Base-by-base conservation (phyloP, 1,140 invertebrate genomes). In the Musca domestica region DNA sequence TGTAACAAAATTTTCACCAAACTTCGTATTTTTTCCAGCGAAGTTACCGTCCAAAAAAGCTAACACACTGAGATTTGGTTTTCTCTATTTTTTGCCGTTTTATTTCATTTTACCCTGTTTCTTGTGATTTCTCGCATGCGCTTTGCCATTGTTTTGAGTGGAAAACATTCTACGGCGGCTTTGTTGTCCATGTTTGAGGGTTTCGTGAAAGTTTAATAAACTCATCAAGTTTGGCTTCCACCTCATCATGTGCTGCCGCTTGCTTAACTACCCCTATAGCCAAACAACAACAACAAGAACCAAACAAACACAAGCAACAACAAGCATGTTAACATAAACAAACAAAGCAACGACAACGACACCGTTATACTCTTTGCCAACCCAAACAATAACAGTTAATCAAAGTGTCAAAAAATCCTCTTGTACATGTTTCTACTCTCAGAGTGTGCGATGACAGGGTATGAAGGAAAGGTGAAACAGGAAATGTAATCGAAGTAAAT, bases 151-250 rank as follows among this genome's bases (percentile, higher is more conserved):
- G 56, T 61, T 61, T 61, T 61, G 56, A 61, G 56, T 61, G 25
- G 19, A 41, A 61, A 61, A 41, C 27, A 30, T 61, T 61, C 27
- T 61, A 27, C 56, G 27, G 56, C 27, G 23, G n/a, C 10, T 41
- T 41, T 41, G 34, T 41, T 41, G 34, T 41, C 27, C 27, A 30
- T 9, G n/a, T n/a, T n/a, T n/a, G 27, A 30, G 25, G 54, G 27
- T 58, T 58, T 9, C 27, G 34, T 41, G 34, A 61, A 30, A 61
- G 56, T 61, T 61, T 61, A 61, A 61, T 61, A 61, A 61, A 61
- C 56, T 61, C 30, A 61, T 61, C 30, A 61, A 34, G 19, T 34
- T 61, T 58, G 27, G 20, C 22, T 58, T 61, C 41, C 27, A 20
- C 19, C 17, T 5, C 34, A 5, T 30, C 27, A 30, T 30, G 27